Base-by-base conservation (phyloP, 2,888 invertebrate species). In the Pocota personata region DNA sequence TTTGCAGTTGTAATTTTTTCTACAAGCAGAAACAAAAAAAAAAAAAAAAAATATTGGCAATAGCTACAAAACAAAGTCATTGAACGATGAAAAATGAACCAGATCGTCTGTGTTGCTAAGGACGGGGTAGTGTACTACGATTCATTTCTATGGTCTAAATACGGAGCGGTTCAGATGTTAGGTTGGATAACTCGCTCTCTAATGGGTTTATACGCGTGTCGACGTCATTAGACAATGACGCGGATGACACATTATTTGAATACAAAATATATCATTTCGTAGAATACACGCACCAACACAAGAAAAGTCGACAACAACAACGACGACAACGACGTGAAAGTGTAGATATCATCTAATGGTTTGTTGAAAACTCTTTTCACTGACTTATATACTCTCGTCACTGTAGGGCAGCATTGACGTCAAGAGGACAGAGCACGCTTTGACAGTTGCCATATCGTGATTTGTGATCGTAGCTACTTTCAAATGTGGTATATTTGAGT, bases 71-170 rank as follows among this genome's bases (percentile, higher is more conserved):
- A 57, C 62, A 57, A 37, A 80, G 80, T 73, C 80, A 80, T 67
- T 80, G 80, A 80, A 80, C 80, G 73, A 66, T 73, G 50, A 73
- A 57, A 71, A 79, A 71, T 72, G 37, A 79, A 64, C 35, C 71
- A 79, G 72, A 64, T 72, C 35, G 71, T 57, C 35, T 52, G 60
- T 43, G 57, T 66, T 80, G 67, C 52, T 67, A 43, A 48, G 50
- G 6, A 32, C 14, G 24, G 16, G 48, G 5, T 12, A 12, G n/a
- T 21, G 21, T 58, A 24, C 7, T n/a, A 3, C 24, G 43, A 27
- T 48, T 30, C n/a, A 27, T 60, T 10, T 35, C 40, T 32, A 30
- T 57, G 37, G n/a, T 43, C 60, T 40, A 48, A 75, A 76, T 57
- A 48, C 14, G 58, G 16, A 32, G 4, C 50, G 32, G 60, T 77